Evolutionary conservation across 2,888 invertebrate species (phyloP).

Genomic region (Sphaerophoria taeniata): DNA sequence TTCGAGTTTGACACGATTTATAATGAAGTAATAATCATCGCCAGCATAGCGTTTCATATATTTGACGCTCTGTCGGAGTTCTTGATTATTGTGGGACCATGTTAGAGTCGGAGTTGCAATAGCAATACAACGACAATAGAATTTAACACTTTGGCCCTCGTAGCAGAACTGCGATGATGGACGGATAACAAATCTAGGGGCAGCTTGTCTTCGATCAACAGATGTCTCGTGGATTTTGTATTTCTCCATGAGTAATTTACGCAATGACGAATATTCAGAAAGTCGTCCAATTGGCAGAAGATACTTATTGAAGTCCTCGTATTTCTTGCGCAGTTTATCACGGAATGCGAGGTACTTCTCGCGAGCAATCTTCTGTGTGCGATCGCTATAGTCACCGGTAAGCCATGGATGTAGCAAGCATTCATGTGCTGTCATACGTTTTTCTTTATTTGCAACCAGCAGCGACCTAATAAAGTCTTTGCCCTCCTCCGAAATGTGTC

Average conservation of each 20-base stretch:
- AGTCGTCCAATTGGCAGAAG: constrained; percentile 97
- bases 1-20: constrained; percentile 96
- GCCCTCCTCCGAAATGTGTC: constrained; percentile 96
- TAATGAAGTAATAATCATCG: constrained; percentile 98
- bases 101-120: constrained; percentile 96
- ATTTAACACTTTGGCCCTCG: constrained; percentile 98
- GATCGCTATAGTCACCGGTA: constrained; percentile 91
- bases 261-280: constrained; percentile 97
- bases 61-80: constrained; percentile 98
- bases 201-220: constrained; percentile 98
- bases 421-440: constrained; percentile 99
- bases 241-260: constrained; percentile 97
- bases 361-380: constrained; percentile 91
- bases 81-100: constrained; percentile 97
- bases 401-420: constrained; percentile 98
- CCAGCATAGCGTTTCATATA: constrained; percentile 99
- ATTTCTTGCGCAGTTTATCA: constrained; percentile 92
- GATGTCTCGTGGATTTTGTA: constrained; percentile 98
- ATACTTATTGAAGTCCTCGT: constrained; percentile 92
- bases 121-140: constrained; percentile 98
- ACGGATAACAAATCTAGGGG: constrained; percentile 98
- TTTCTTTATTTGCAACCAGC: constrained; percentile 96
- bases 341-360: constrained; percentile 94
- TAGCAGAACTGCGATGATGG: constrained; percentile 97
- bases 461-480: constrained; percentile 98